Conservation (phyloP, 2,888 invertebrate genomes). For the Protonemura montana region DNA sequence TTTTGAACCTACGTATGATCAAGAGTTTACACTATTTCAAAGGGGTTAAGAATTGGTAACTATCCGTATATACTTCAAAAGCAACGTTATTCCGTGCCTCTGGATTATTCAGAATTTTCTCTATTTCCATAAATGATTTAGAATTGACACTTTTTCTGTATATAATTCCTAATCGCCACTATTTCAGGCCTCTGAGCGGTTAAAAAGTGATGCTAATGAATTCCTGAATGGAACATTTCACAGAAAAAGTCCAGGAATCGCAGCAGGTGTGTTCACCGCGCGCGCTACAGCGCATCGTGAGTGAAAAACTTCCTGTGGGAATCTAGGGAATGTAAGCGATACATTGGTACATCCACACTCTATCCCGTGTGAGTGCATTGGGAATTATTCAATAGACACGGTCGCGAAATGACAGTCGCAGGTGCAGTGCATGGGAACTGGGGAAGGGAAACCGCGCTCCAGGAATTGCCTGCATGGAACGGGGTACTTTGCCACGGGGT, state of each 20-base stretch:
- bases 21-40: slow-evolving; percentile 7
- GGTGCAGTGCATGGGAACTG: not conserved
- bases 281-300: not conserved
- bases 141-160: too few species aligned
- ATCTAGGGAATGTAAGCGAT: slow-evolving; percentile 45
- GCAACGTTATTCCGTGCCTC: too few species aligned
- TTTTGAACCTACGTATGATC: too few species aligned
- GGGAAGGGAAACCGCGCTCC: not conserved
- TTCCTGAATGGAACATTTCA: not conserved
- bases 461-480: too few species aligned
- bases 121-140: too few species aligned
- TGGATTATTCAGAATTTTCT: too few species aligned
- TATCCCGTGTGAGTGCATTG: slow-evolving; percentile 43
- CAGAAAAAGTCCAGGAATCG: not conserved
- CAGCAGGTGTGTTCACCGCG: slow-evolving; percentile 14
- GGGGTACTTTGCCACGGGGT: too few species aligned
- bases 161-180: too few species aligned
- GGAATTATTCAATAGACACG: slow-evolving; percentile 45
- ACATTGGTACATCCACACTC: slow-evolving; percentile 45
- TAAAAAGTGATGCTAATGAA: not conserved
- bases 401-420: slow-evolving; percentile 33
- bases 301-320: slow-evolving; percentile 45
- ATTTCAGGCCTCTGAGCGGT: too few species aligned
- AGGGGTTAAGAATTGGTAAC: too few species aligned
- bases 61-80: too few species aligned